Evolutionary conservation across 2,888 invertebrate species (phyloP).

Genomic region (Eumacrocentrus americanus): DNA sequence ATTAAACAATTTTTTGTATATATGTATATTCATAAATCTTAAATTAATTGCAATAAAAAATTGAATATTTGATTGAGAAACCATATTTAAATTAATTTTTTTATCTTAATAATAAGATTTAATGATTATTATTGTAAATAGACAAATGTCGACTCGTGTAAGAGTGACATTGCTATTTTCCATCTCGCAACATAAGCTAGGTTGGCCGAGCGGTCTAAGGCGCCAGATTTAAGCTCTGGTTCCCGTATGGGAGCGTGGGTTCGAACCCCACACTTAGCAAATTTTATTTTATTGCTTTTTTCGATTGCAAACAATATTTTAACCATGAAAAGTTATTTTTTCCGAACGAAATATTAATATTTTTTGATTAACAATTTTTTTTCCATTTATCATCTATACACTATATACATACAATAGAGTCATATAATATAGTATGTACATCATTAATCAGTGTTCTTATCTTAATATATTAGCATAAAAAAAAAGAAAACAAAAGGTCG

Average conservation of each 20-base stretch:
- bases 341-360: too few relatives aligned
- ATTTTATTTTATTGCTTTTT: slow-evolving; percentile 42
- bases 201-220: slow-evolving; percentile 76
- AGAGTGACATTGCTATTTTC: too few relatives aligned
- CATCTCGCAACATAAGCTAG: slow-evolving; percentile 59
- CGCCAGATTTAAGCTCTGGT: slow-evolving; percentile 75
- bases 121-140: background rate
- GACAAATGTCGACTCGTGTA: too few relatives aligned
- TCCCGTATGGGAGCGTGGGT: slow-evolving; percentile 72
- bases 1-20: slow-evolving; percentile 4
- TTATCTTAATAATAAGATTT: background rate
- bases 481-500: slow-evolving; percentile 16
- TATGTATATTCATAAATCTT: background rate
- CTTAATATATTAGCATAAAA: too few relatives aligned
- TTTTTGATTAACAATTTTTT: too few relatives aligned
- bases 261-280: slow-evolving; percentile 74
- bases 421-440: too few relatives aligned
- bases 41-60: background rate
- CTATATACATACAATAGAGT: too few relatives aligned
- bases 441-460: too few relatives aligned
- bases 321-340: background rate
- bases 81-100: background rate
- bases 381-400: too few relatives aligned
- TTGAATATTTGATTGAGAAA: slow-evolving; percentile 3
- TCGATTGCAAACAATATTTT: background rate